phyloP scores from a whole-genome alignment of 1,140 invertebrate genomes.

The Fopius arisanus region DNA sequence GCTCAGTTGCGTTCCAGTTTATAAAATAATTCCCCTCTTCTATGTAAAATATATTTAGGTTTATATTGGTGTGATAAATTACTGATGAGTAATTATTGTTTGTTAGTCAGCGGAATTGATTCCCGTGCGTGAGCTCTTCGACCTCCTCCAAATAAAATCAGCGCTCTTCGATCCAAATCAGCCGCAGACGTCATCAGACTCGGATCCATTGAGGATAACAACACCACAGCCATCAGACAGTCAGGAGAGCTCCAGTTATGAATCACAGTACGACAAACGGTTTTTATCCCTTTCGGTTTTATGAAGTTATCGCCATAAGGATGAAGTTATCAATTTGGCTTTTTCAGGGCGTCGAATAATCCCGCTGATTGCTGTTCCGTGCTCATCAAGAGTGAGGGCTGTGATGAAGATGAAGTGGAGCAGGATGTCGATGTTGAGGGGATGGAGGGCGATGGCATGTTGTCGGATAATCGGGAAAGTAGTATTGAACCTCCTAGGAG shows the following conservation, averaged over 20 bases:
- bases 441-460: conserved; percentile 63
- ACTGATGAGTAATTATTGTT: conserved; percentile 16
- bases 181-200: conserved; percentile 54
- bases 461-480: conserved; percentile 60
- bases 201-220: conserved; percentile 60
- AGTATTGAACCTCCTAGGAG: conserved; percentile 59
- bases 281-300: too few relatives aligned
- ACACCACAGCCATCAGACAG: conserved; percentile 62
- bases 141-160: conserved; percentile 83
- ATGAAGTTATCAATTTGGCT: neutral
- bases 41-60: too few relatives aligned
- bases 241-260: conserved; percentile 70
- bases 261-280: conserved; percentile 72
- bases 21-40: too few relatives aligned
- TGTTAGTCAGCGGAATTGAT: conserved; percentile 79
- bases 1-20: too few relatives aligned
- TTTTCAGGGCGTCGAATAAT: conserved; percentile 57
- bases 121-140: conserved; percentile 81
- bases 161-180: conserved; percentile 68
- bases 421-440: conserved; percentile 66
- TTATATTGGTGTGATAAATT: too few relatives aligned
- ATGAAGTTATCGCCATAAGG: too few relatives aligned
- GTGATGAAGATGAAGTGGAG: conserved; percentile 64
- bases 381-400: conserved; percentile 65
- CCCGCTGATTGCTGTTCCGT: conserved; percentile 63